A percentile compares a stretch with the other conserved stretches of the same genome.
Evolutionary conservation across 2,888 invertebrate species (phyloP).

Genomic region (Achlya flavicornis): DNA sequence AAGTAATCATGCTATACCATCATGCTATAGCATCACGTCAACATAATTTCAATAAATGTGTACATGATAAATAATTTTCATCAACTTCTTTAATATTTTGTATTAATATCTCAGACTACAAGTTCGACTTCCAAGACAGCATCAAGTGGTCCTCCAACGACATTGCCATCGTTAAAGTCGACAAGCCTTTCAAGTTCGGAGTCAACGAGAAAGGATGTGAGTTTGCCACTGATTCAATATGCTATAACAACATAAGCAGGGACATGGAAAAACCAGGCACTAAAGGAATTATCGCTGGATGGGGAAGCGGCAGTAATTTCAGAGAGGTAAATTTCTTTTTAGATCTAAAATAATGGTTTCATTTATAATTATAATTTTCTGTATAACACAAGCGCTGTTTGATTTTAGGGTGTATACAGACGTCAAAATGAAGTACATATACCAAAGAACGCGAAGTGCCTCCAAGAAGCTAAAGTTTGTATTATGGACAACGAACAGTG

Average conservation of each 20-base stretch:
- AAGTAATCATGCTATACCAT: too few species aligned
- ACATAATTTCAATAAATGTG: too few species aligned
- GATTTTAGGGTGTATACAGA: slow-evolving; percentile 70
- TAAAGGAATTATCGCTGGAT: slow-evolving; percentile 72
- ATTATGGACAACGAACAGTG: slow-evolving; percentile 78
- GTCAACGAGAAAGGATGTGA: slow-evolving; percentile 67
- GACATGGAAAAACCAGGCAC: slow-evolving; percentile 74
- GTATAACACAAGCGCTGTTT: neutral
- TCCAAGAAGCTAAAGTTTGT: slow-evolving; percentile 77
- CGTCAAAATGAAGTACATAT: slow-evolving; percentile 49
- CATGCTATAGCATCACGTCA: too few species aligned
- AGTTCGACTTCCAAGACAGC: slow-evolving; percentile 79
- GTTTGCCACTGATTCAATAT: slow-evolving; percentile 58
- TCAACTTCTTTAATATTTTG: neutral
- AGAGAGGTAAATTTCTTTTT: slow-evolving; percentile 59
- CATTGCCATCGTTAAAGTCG: slow-evolving; percentile 75
- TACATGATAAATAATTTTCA: too few species aligned
- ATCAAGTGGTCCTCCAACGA: slow-evolving; percentile 79
- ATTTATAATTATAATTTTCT: neutral
- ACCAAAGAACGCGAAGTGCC: slow-evolving; percentile 64
- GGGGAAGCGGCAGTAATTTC: slow-evolving; percentile 77
- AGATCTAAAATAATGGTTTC: too few species aligned
- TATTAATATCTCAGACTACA: slow-evolving; percentile 62
- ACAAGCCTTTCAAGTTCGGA: slow-evolving; percentile 71
- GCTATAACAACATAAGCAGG: slow-evolving; percentile 71